phyloP scores from a whole-genome alignment of 2,888 invertebrate species.

The Ochropleura plecta region DNA sequence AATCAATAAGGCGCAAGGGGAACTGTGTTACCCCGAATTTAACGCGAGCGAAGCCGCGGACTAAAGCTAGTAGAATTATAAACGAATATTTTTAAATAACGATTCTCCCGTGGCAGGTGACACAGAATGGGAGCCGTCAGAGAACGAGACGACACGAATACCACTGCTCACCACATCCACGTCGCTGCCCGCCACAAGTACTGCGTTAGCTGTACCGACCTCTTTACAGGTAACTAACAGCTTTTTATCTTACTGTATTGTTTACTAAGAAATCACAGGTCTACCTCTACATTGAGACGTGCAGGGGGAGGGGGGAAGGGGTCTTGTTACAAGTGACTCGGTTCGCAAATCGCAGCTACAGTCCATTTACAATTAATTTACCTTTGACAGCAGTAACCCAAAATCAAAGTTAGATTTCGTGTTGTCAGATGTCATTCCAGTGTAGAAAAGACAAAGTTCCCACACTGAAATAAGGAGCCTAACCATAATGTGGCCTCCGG shows the following conservation, averaged over 20 bases:
- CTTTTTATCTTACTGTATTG: not conserved
- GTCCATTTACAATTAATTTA: not conserved
- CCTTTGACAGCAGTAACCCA: not conserved
- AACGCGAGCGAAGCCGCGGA: too few relatives aligned
- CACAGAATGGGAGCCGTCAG: slow-evolving; percentile 94
- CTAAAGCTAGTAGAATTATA: not conserved
- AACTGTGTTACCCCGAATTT: too few relatives aligned
- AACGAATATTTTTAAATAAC: not conserved
- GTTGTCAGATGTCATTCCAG: not conserved
- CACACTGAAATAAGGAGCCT: too few relatives aligned
- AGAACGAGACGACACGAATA: slow-evolving; percentile 86
- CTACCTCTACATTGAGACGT: not conserved
- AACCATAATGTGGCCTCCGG: too few relatives aligned
- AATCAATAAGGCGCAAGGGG: too few relatives aligned
- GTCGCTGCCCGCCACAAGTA: slow-evolving; percentile 77
- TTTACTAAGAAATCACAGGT: not conserved
- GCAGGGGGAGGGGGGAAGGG: not conserved
- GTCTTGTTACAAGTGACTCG: not conserved
- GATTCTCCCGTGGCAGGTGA: slow-evolving; percentile 86
- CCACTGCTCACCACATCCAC: slow-evolving; percentile 75
- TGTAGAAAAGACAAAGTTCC: too few relatives aligned
- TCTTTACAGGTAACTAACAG: slow-evolving; percentile 71
- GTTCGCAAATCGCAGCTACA: not conserved
- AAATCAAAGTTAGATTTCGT: not conserved
- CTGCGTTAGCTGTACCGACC: slow-evolving; percentile 81